Conservation (phyloP, 2,888 invertebrate species). For the Phyllotreta cruciferae region DNA sequence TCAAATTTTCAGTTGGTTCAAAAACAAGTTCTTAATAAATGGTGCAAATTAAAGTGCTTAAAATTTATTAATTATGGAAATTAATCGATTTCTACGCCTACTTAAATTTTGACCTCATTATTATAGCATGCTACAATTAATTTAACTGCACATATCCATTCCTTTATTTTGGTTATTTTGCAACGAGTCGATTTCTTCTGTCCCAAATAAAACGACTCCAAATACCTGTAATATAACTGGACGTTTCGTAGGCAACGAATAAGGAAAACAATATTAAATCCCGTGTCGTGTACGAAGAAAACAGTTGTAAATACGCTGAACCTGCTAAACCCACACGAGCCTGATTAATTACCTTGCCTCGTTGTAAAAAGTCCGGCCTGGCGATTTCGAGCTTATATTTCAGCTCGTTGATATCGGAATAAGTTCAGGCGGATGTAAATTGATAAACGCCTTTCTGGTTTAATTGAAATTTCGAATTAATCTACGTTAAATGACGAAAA, state of each 20-base stretch:
- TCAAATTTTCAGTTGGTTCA: no score
- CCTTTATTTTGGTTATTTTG: no score
- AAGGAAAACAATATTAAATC: slow-evolving; percentile 10
- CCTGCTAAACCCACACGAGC: slow-evolving; percentile 27
- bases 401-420: neutral
- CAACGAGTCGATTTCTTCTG: no score
- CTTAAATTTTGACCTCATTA: no score
- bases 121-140: no score
- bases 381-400: slow-evolving; percentile 14
- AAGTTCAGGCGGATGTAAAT: neutral
- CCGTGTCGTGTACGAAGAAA: slow-evolving; percentile 16
- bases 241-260: neutral
- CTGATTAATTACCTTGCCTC: slow-evolving; percentile 28
- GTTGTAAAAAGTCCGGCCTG: slow-evolving; percentile 13
- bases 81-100: no score
- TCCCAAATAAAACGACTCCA: neutral
- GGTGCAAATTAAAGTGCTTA: no score
- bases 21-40: no score
- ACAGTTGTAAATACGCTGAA: slow-evolving; percentile 25
- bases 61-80: no score
- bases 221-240: slow-evolving; percentile 2
- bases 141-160: no score
- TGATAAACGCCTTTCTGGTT: neutral
- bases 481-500: no score
- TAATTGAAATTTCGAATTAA: neutral